Evolutionary conservation across 1,140 invertebrate genomes (phyloP), one percentile per base, ranked within the genome.

Genomic region (Drosophila rufa): DNA sequence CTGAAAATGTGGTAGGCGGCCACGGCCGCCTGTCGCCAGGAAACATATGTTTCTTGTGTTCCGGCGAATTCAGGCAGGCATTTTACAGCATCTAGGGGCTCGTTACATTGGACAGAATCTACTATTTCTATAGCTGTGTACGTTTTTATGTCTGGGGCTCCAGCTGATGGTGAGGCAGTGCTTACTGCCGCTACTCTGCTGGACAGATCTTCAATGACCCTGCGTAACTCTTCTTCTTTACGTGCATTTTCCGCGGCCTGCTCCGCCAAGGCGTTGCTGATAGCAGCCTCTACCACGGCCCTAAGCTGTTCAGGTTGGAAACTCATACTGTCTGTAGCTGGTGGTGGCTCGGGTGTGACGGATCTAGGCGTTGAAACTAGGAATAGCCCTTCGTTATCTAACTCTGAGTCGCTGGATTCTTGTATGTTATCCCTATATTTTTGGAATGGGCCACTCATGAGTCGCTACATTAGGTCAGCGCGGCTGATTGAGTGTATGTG

Each of bases 1-100:
- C 65, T 38, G 14, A 64, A 76, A 30, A 68, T 38, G 43, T 77
- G 70, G n/a, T 56, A 55, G 14, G 57, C 62, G 17, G 48, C 58
- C 9, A 22, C 19, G 6, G 64, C 62, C 15, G 71, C 27, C 55
- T 71, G 48, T 6, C 60, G 46, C 68, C 48, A 71, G 33, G 59
- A 42, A 19, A 53, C 33, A 45, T 73, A 73, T 25, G 53, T 55
- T 22, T 56, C 50, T 46, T 30, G 7, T 14, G 64, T 25, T 6
- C 77, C 27, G 27, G 27, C 27, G 27, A 30, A 30, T 30, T 30
- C 27, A 30, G 27, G 27, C 27, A 30, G 27, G 27, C 27, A 30
- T 30, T 30, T 30, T 30, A 30, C 27, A 0, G 27, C 27, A 30
- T 30, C 27, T 30, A 30, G 27, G 27, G 27, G 27, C 27, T 30